These are phyloP conservation scores for Peribatodes rhomboidaria DNA, from an alignment of 2,888 invertebrate species.

Conservation along the genomic window DNA sequence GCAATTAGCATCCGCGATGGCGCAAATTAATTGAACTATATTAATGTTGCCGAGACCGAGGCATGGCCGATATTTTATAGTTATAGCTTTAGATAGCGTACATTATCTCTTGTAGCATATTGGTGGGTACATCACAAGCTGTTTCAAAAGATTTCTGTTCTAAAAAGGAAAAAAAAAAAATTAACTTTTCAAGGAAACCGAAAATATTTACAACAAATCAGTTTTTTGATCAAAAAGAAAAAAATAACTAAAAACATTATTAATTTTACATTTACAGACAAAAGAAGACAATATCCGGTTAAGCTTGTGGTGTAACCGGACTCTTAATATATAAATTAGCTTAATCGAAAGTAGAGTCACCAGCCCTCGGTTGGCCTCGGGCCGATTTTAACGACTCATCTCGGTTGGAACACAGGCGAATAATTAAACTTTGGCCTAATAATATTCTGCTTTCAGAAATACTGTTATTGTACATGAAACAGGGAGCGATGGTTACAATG, in stretches of 20 bases:
- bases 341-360: constrained; percentile 29
- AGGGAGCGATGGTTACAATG: constrained; percentile 31
- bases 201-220: too few relatives aligned
- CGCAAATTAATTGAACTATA: constrained; percentile 1
- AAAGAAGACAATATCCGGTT: background rate
- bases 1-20: background rate
- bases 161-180: too few relatives aligned
- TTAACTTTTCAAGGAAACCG: too few relatives aligned
- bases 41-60: background rate
- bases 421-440: constrained; percentile 33
- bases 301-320: constrained; percentile 23
- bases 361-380: constrained; percentile 43
- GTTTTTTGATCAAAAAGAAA: background rate
- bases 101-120: too few relatives aligned
- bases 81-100: background rate
- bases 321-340: constrained; percentile 36
- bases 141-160: too few relatives aligned
- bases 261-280: background rate
- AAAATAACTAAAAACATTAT: background rate
- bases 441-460: constrained; percentile 20
- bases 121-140: too few relatives aligned
- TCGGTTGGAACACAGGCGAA: constrained; percentile 29
- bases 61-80: background rate
- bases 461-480: constrained; percentile 19
- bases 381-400: constrained; percentile 44